Evolutionary conservation across 1,140 invertebrate genomes (phyloP), one percentile per base, ranked within the genome.

Genomic region (Euwallacea fornicatus): DNA sequence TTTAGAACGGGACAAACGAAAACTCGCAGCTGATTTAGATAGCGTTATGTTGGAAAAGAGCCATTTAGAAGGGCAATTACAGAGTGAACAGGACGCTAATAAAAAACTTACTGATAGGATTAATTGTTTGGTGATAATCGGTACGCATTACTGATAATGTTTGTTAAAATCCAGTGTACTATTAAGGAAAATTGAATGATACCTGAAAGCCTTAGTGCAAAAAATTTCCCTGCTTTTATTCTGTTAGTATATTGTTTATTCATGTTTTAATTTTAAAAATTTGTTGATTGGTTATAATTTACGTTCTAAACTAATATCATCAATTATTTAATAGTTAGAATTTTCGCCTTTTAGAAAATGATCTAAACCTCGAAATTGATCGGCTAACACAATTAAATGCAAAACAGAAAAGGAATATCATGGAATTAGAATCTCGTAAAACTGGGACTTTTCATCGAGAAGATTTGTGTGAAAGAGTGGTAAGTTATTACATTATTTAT

Each of bases 51-150:
- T 82, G 21, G 85, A 86, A 76, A 86, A 85, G 74, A 79, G 79
- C 21, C 83, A 82, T 66, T 77, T 86, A 33, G 82, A 86, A 71
- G 82, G 84, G 11, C 83, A 87, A 56, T 78, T 92, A 16, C 87
- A 91, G 77, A 82, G 79, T 53, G 81, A 83, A 42, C 80, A 86
- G 0, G 84, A 89, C 59, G 87, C 89, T 63, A 89, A 86, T 61
- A 86, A 86, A 66, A 79, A 78, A 59, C 78, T 85, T 73, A 83
- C 78, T 3, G 80, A 85, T 74, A 80, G 73, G 69, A 82, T 86
- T 47, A 86, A 86, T 78, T 78, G 83, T 74, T 78, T 84, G 71
- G 83, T 81, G 21, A 69, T 83, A 16, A 83, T 84, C 60, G 85
- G 85, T 85, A 82, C 72, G 64, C 63, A 65, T 54, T 67, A 41